Base-by-base conservation (phyloP, 2,113 vertebrate species). In the Hydrolagus affinis region DNA sequence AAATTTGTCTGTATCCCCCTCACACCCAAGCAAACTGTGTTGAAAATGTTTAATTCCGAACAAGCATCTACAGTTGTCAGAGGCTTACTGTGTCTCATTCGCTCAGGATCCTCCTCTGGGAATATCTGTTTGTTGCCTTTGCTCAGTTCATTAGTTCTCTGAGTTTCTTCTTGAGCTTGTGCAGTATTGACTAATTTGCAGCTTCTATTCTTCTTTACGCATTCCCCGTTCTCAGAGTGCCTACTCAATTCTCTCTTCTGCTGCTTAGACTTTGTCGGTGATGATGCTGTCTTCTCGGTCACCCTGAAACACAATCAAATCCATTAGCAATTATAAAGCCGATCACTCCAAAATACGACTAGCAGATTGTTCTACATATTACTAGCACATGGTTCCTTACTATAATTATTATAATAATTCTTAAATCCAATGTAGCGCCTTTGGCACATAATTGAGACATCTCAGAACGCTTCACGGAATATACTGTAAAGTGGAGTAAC, bases 41-140 rank as follows among this genome's bases (percentile, higher is more conserved):
- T 68, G 32, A 44, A n/a, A 68, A 85, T n/a, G 28, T 73, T 78
- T 70, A 59, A 85, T 64, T 70, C 86, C 89, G 14, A 30, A 59
- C 85, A 28, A 85, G 56, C 2, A 62, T 17, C 23, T 14, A 25
- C n/a, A 85, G 77, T 87, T 77, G 74, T 73, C 56, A 90, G 90
- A 88, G 86, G 93, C 97, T 97, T 96, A 99, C 97, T 98, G 94
- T 99, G 98, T 93, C 92, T 97, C 90, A 94, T 96, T 88, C 98
- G 94, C 88, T 97, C 98, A 0, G 96, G 94, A 87, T 98, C 96
- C 88, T 98, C 96, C 68, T 97, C 96, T 0, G 93, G 93, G 11
- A 90, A 91, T 28, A 91, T 88, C 2, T 94, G 90, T 85, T 92
- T 91, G 87, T 91, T 87, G 76, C 89, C 89, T 83, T 4, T 91